Evolutionary conservation across 1,140 invertebrate genomes (phyloP), one percentile per base, ranked within the genome.

Genomic region (Meloidogyne floridensis): DNA sequence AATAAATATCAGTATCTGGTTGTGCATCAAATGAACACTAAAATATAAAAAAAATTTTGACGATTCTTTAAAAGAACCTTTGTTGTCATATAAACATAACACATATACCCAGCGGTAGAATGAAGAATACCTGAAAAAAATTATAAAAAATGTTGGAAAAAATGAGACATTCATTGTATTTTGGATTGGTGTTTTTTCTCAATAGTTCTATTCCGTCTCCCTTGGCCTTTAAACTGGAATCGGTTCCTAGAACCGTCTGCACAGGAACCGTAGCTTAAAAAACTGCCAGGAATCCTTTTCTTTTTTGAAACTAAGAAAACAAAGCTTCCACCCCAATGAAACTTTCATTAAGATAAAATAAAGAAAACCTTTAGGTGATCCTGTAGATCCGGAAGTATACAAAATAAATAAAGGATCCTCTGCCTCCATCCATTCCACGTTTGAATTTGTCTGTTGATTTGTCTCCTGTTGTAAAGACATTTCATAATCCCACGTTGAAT

Each of bases 391-490:
- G 91, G 95, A 95, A 0, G 97, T 98, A 90, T 98, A 98, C 0
- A 98, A 92, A 93, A 98, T 96, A 89, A 98, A 98, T 2, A 98
- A 91, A 0, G 95, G 96, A 92, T 98, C 95, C 90, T 98, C 96
- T 32, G 95, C 94, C 72, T 93, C 93, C 92, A 98, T 93, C 96
- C 96, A 98, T 85, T 95, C 95, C 8, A 87, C 84, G 5, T 78
- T 15, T 7, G 70, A 43, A 72, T 76, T 65, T 6, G 32, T 32
- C 32, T 65, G 15, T 65, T 65, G 18, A 18, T 32, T 42, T 47
- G 8, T n/a, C 32, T 32, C 32, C 74, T 53, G 75, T 59, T 79
- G 47, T 75, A 85, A 43, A 13, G 5, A 71, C 75, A 87, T 79
- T 59, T 84, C 85, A 7, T 84, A 43, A n/a, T 56, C 59, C 73